Evolutionary conservation across 2,797 vertebrate species (phyloP).

Genomic region (Loris lydekkerianus): DNA sequence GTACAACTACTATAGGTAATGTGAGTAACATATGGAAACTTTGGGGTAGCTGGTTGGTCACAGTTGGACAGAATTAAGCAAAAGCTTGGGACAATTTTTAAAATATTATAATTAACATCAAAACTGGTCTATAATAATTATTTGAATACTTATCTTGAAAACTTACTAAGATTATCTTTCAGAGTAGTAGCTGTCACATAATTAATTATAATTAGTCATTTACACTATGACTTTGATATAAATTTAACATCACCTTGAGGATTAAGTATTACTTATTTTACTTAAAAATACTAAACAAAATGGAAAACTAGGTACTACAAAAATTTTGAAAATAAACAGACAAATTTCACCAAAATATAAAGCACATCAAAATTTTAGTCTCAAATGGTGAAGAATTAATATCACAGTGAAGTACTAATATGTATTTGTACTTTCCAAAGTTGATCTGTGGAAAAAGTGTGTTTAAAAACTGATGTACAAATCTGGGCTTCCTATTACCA

Average conservation of each 20-base stretch:
- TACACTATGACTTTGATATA: background rate
- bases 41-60: background rate
- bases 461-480: background rate
- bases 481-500: background rate
- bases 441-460: background rate
- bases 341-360: background rate
- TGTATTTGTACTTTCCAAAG: background rate
- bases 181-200: background rate
- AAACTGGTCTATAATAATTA: background rate
- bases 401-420: background rate
- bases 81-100: background rate
- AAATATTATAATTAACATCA: background rate
- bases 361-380: background rate
- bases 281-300: background rate
- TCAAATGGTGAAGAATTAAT: background rate
- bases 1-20: background rate
- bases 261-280: background rate
- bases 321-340: background rate
- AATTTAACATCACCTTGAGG: background rate
- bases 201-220: background rate
- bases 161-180: background rate
- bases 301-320: background rate
- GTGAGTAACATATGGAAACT: background rate
- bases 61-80: background rate
- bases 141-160: conserved; percentile 30